Conservation (phyloP, 2,113 vertebrate genomes). For the Dinomys branickii region DNA sequence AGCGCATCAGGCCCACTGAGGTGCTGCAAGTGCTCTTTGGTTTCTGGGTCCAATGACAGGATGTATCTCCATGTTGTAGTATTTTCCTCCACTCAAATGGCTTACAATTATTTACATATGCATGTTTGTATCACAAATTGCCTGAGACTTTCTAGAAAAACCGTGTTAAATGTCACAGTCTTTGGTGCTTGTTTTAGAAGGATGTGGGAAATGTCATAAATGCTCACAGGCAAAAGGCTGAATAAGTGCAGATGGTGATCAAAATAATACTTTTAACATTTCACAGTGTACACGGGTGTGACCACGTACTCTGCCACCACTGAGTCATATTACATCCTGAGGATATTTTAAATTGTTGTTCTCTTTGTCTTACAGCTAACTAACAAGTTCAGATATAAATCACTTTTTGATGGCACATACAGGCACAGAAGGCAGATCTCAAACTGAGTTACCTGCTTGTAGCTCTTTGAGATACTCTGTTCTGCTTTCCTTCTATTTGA, state of each 20-base stretch:
- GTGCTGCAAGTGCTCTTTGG: background rate
- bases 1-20: too few species aligned
- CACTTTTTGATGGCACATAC: background rate
- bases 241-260: background rate
- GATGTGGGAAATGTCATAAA: too few species aligned
- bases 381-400: background rate
- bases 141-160: background rate
- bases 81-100: background rate
- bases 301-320: background rate
- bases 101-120: background rate
- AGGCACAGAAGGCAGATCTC: background rate
- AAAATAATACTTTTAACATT: background rate
- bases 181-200: background rate
- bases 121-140: background rate
- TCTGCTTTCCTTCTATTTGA: conserved; percentile 7
- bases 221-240: background rate
- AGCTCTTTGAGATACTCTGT: background rate
- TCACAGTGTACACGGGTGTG: background rate
- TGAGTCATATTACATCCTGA: background rate
- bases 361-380: background rate
- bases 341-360: background rate
- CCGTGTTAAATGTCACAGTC: background rate
- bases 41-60: background rate
- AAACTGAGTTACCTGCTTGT: background rate
- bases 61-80: background rate